A percentile compares a stretch with the other conserved stretches of the same genome.
Conservation (phyloP, 2,888 invertebrate genomes). For the Trisateles emortualis region DNA sequence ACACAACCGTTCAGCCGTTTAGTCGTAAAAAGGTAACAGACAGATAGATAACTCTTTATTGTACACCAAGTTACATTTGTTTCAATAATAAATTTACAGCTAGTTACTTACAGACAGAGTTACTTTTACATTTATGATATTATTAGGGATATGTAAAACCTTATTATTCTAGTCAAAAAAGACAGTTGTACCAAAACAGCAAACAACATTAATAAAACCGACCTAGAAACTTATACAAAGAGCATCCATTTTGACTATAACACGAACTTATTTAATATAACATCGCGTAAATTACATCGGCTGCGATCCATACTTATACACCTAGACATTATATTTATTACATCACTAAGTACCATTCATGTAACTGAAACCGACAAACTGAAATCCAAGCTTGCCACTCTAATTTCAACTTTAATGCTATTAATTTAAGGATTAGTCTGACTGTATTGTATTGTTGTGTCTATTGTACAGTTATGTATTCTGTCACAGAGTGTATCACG, state of each 20-base stretch:
- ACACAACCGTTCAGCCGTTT: too few relatives aligned
- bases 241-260: constrained; percentile 23
- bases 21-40: too few relatives aligned
- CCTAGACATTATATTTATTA: constrained; percentile 28
- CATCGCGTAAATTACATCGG: constrained; percentile 15
- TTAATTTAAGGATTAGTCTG: constrained; percentile 19
- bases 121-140: too few relatives aligned
- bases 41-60: too few relatives aligned
- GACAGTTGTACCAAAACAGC: not conserved
- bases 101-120: too few relatives aligned
- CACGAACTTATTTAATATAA: constrained; percentile 23
- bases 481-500: constrained; percentile 54
- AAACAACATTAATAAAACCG: constrained; percentile 10
- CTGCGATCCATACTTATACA: constrained; percentile 18
- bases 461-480: constrained; percentile 32
- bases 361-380: constrained; percentile 17
- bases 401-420: constrained; percentile 27
- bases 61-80: too few relatives aligned
- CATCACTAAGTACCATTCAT: constrained; percentile 33
- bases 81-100: too few relatives aligned
- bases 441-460: constrained; percentile 24
- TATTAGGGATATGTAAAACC: too few relatives aligned
- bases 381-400: not conserved
- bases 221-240: constrained; percentile 15
- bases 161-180: constrained; percentile 1